phyloP scores from a whole-genome alignment of 2,888 invertebrate species.

The Leptopilina myrica region DNA sequence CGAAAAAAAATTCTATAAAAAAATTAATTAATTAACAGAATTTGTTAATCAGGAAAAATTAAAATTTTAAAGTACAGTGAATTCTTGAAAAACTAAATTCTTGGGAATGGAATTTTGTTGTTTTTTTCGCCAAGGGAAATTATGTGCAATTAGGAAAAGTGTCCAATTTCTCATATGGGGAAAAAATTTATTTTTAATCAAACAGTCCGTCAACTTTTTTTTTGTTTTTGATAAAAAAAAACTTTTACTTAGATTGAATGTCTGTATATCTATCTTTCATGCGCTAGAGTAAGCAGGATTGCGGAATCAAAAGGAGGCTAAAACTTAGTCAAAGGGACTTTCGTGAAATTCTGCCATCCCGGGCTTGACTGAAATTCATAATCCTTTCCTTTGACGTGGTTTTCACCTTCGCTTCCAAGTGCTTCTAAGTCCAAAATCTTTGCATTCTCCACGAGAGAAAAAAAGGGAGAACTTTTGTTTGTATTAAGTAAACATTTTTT shows the following conservation, averaged over 20 bases:
- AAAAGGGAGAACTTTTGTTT: background rate
- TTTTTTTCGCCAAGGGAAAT: background rate
- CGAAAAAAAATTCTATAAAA: no score
- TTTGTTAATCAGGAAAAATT: no score
- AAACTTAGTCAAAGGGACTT: conserved; percentile 57
- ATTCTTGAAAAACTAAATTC: background rate
- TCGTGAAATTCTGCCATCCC: conserved; percentile 54
- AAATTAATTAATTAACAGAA: no score
- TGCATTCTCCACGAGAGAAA: background rate
- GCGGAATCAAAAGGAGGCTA: conserved; percentile 32
- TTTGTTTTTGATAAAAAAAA: background rate
- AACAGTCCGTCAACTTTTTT: background rate
- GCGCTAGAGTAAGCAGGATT: conserved; percentile 37
- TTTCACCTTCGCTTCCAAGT: conserved; percentile 49
- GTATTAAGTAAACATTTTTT: background rate
- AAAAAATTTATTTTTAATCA: background rate
- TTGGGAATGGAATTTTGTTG: background rate
- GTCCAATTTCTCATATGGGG: background rate
- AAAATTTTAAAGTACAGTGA: no score
- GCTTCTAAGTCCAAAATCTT: conserved; percentile 34
- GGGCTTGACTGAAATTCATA: conserved; percentile 58
- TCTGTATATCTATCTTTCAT: conserved; percentile 18
- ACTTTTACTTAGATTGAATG: conserved; percentile 33
- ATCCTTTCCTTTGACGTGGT: conserved; percentile 61
- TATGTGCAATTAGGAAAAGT: conserved; percentile 22